Evolutionary conservation across 2,888 invertebrate species (phyloP).

Genomic region (Hydrotaea diabolus): DNA sequence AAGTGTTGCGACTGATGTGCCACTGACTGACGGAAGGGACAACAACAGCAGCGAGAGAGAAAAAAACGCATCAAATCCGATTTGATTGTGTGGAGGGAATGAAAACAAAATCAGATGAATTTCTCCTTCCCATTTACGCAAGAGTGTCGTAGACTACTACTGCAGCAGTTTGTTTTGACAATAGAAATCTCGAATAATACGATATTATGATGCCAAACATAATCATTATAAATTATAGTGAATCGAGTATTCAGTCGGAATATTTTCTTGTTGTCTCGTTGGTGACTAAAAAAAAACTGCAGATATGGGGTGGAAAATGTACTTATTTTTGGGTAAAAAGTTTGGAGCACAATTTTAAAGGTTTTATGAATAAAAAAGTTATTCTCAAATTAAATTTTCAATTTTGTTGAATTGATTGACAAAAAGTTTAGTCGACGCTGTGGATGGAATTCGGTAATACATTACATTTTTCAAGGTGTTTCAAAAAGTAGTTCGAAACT

Average conservation of each 20-base stretch:
- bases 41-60: conserved; percentile 36
- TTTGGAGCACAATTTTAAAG: background rate
- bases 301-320: background rate
- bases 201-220: conserved; percentile 55
- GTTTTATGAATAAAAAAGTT: background rate
- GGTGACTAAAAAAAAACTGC: background rate
- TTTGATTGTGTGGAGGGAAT: conserved; percentile 63
- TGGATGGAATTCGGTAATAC: too few relatives aligned
- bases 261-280: background rate
- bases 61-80: conserved; percentile 69
- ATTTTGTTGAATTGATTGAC: too few relatives aligned
- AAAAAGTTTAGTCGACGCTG: too few relatives aligned
- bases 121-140: background rate
- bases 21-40: conserved; percentile 46
- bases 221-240: conserved; percentile 65
- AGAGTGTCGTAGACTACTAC: conserved; percentile 29
- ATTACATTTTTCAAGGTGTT: too few relatives aligned
- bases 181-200: conserved; percentile 60
- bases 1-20: conserved; percentile 68
- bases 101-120: conserved; percentile 21
- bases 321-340: background rate
- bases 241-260: background rate
- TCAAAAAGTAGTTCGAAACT: too few relatives aligned
- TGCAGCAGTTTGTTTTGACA: conserved; percentile 64
- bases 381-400: too few relatives aligned